phyloP scores from a whole-genome alignment of 2,888 invertebrate species.

The Biston betularia region DNA sequence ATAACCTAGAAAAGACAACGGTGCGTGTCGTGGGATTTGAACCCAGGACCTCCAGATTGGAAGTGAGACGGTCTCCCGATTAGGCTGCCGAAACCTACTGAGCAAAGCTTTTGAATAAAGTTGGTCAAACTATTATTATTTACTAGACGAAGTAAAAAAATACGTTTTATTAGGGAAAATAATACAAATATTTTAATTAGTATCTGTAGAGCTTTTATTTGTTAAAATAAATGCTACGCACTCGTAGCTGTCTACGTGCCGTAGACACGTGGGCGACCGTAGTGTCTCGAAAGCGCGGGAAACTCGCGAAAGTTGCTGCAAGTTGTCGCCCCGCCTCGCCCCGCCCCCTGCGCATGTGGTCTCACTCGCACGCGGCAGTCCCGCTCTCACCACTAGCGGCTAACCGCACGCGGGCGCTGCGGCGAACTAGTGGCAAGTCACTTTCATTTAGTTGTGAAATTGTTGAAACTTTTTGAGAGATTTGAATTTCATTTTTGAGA shows the following conservation, averaged over 20 bases:
- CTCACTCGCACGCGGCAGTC: constrained; percentile 52
- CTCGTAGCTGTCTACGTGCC: constrained; percentile 33
- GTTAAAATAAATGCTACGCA: constrained; percentile 9
- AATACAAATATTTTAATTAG: too few relatives aligned
- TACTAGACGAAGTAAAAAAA: too few relatives aligned
- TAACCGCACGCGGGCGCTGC: constrained; percentile 68
- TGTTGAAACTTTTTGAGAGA: constrained; percentile 28
- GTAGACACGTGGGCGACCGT: constrained; percentile 29
- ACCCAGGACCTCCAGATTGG: too few relatives aligned
- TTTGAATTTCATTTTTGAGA: background rate
- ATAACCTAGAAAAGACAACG: too few relatives aligned
- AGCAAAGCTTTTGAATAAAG: too few relatives aligned
- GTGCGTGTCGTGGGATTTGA: too few relatives aligned
- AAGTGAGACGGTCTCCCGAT: too few relatives aligned
- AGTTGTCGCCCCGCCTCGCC: constrained; percentile 69
- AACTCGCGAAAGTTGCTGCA: constrained; percentile 70
- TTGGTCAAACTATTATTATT: too few relatives aligned
- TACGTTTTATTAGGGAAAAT: too few relatives aligned
- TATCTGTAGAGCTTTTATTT: background rate
- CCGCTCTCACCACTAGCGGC: constrained; percentile 70
- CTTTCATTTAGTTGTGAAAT: constrained; percentile 35
- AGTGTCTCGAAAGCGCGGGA: constrained; percentile 73
- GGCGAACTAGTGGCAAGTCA: constrained; percentile 44
- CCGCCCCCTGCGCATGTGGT: constrained; percentile 59
- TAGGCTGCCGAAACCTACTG: too few relatives aligned